These are phyloP conservation scores for Drosophila micromelanica DNA, from an alignment of 1,140 invertebrate genomes.

Conservation along the genomic window DNA sequence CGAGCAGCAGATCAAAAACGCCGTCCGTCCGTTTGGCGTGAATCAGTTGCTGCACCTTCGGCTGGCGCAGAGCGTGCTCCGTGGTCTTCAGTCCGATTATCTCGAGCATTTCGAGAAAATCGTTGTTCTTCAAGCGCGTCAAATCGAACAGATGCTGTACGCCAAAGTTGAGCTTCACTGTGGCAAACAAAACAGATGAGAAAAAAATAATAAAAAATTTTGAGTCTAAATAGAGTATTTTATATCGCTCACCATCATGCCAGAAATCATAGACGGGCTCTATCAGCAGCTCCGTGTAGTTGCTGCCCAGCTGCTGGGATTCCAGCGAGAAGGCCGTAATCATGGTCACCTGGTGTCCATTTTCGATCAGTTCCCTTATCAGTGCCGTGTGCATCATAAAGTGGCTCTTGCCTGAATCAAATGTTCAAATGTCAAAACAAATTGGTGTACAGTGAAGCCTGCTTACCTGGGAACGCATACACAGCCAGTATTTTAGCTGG, in stretches of 20 bases:
- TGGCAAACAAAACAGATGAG: neutral
- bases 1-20: constrained; percentile 84
- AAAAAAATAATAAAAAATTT: too few species aligned
- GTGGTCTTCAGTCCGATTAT: constrained; percentile 73
- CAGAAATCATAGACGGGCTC: constrained; percentile 75
- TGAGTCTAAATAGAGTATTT: too few species aligned
- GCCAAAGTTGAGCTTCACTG: constrained; percentile 70
- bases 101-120: constrained; percentile 74
- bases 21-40: constrained; percentile 65
- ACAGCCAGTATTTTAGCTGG: constrained; percentile 66
- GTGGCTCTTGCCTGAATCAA: constrained; percentile 62
- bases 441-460: neutral
- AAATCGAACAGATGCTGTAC: constrained; percentile 73
- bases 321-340: constrained; percentile 58
- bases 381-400: constrained; percentile 73
- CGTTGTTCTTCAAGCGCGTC: constrained; percentile 67
- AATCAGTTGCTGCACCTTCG: constrained; percentile 82
- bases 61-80: constrained; percentile 75
- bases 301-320: constrained; percentile 54
- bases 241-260: constrained; percentile 60
- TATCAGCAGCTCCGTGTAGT: constrained; percentile 76
- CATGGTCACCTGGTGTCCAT: constrained; percentile 74
- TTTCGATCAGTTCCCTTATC: constrained; percentile 66
- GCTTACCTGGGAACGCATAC: constrained; percentile 70
- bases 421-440: neutral